phyloP scores from a whole-genome alignment of 2,797 vertebrate species.

The Microctenopoma stevenorrisi region DNA sequence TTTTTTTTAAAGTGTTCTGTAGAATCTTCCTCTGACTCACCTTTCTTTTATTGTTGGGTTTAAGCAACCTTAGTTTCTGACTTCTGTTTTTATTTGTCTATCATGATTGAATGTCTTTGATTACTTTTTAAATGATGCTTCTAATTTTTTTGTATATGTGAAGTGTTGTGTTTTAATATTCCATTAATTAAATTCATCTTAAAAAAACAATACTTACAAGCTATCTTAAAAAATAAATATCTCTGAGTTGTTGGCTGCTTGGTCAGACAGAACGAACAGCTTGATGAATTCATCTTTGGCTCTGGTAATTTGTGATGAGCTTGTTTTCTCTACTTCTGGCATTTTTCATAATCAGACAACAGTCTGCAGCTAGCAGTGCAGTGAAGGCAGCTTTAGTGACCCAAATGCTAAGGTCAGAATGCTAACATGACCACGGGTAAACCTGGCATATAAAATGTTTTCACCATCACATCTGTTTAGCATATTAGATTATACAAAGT shows the following conservation, averaged over 20 bases:
- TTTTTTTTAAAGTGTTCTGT: constrained; percentile 16
- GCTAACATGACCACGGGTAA: too few relatives aligned
- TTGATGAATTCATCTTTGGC: not conserved
- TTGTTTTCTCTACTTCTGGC: not conserved
- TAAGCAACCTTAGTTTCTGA: not conserved
- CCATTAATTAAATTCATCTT: too few relatives aligned
- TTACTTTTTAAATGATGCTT: not conserved
- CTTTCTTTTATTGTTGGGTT: not conserved
- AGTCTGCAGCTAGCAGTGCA: not conserved
- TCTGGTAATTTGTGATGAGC: not conserved
- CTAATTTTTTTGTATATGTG: not conserved
- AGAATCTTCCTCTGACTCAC: not conserved
- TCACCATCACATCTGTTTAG: too few relatives aligned
- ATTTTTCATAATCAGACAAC: not conserved
- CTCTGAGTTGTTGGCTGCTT: not conserved
- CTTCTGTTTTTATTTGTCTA: not conserved
- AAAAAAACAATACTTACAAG: too few relatives aligned
- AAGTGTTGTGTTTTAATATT: not conserved
- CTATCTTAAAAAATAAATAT: too few relatives aligned
- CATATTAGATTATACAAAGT: too few relatives aligned
- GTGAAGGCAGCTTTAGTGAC: not conserved
- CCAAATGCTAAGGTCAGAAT: too few relatives aligned
- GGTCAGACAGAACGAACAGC: not conserved
- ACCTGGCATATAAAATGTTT: too few relatives aligned
- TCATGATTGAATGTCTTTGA: not conserved